Percentiles rank a stretch among this genome's conserved stretches.
These are phyloP conservation scores for Tetramorium alpestre DNA, from an alignment of 1,140 invertebrate species.

Conservation along the genomic window DNA sequence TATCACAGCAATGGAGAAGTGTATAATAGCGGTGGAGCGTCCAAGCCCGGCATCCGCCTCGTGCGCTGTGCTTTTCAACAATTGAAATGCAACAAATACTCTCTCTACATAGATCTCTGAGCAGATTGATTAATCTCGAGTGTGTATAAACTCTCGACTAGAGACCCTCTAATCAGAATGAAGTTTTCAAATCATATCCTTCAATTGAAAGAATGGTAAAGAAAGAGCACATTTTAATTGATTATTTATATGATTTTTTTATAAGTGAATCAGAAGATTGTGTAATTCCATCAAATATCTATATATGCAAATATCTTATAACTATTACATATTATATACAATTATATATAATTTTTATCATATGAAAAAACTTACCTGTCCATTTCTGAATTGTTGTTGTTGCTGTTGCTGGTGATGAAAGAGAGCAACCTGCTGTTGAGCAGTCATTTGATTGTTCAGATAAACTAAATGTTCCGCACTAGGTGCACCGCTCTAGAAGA, in stretches of 20 bases:
- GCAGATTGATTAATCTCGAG: too few relatives aligned
- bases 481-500: constrained; percentile 87
- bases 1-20: too few relatives aligned
- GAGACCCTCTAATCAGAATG: too few relatives aligned
- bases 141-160: too few relatives aligned
- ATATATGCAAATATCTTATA: background rate
- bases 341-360: background rate
- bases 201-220: background rate
- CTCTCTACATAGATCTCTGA: too few relatives aligned
- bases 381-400: constrained; percentile 86
- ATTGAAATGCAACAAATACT: too few relatives aligned
- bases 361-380: constrained; percentile 79
- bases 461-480: constrained; percentile 89
- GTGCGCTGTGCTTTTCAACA: too few relatives aligned
- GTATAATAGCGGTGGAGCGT: too few relatives aligned
- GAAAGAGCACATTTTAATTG: background rate
- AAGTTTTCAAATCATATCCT: background rate
- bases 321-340: too few relatives aligned
- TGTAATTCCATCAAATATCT: background rate
- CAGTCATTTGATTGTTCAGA: constrained; percentile 88
- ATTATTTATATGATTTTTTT: background rate
- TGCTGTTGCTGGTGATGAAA: constrained; percentile 88
- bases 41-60: too few relatives aligned
- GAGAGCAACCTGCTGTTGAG: constrained; percentile 87
- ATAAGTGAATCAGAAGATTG: background rate